A percentile compares a stretch with the other conserved stretches of the same genome.
Conservation (phyloP, 2,113 vertebrate species). For the Psophia crepitans region DNA sequence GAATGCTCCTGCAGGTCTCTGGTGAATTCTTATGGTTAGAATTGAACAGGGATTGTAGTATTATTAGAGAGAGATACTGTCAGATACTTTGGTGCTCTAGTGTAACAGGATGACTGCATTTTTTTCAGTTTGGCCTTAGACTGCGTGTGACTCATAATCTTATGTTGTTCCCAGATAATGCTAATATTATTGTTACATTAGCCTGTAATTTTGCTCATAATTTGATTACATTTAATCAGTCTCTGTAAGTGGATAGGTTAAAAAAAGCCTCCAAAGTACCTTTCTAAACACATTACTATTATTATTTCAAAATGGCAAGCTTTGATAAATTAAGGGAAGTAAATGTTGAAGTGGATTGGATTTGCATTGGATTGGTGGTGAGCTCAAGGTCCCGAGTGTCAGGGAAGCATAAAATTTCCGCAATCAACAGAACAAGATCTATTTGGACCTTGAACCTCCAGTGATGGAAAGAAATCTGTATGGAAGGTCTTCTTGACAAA, state of each 20-base stretch:
- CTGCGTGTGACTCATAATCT: background rate
- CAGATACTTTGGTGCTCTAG: background rate
- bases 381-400: background rate
- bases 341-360: background rate
- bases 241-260: background rate
- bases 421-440: background rate
- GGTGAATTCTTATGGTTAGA: background rate
- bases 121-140: background rate
- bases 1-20: background rate
- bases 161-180: background rate
- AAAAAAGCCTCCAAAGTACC: background rate
- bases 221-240: background rate
- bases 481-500: background rate
- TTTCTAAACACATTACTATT: background rate
- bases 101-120: background rate
- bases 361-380: background rate
- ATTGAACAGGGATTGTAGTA: background rate
- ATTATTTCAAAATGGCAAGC: slow-evolving; percentile 1
- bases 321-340: background rate
- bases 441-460: background rate
- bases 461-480: background rate
- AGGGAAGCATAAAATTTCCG: background rate
- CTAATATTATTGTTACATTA: background rate
- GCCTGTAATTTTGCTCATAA: background rate
- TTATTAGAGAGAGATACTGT: background rate